phyloP scores from a whole-genome alignment of 2,888 invertebrate genomes.

The Alviniconcha strummeri region DNA sequence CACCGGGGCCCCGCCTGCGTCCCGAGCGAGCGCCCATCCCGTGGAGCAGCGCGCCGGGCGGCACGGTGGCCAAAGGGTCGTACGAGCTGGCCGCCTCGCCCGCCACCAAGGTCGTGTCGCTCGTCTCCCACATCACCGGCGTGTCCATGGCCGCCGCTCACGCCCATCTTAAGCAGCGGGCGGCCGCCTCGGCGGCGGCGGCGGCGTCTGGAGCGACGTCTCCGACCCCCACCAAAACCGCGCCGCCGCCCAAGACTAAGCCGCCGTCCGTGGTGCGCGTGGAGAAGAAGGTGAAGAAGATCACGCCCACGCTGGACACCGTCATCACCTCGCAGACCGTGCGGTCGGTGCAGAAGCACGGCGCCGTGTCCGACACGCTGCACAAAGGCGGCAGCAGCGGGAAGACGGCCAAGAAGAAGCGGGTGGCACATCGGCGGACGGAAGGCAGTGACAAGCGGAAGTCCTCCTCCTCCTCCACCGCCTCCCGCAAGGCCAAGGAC shows the following conservation, averaged over 20 bases:
- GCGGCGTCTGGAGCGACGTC: background rate
- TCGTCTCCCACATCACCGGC: slow-evolving; percentile 32
- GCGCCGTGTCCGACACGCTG: background rate
- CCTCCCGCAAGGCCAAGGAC: background rate
- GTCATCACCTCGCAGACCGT: slow-evolving; percentile 15
- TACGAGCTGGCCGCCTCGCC: slow-evolving; percentile 16
- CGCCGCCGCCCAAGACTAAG: slow-evolving; percentile 2
- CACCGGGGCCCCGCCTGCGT: background rate
- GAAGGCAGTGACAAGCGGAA: slow-evolving; percentile 24
- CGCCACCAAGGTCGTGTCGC: slow-evolving; percentile 8
- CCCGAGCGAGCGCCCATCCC: slow-evolving; percentile 16
- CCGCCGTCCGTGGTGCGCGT: background rate
- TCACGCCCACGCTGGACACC: slow-evolving; percentile 27
- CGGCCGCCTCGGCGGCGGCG: background rate
- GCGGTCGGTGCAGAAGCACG: slow-evolving; percentile 17
- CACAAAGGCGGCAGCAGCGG: slow-evolving; percentile 11
- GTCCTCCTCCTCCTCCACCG: background rate
- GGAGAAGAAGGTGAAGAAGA: slow-evolving; percentile 24
- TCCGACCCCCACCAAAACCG: background rate
- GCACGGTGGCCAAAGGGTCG: slow-evolving; percentile 23
- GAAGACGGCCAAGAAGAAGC: slow-evolving; percentile 23
- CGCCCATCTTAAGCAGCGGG: slow-evolving; percentile 12
- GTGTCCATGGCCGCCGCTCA: background rate
- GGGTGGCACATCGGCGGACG: background rate
- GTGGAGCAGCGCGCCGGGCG: slow-evolving; percentile 7